Conservation (phyloP, 2,888 invertebrate species). For the Drosophila barbarae region DNA sequence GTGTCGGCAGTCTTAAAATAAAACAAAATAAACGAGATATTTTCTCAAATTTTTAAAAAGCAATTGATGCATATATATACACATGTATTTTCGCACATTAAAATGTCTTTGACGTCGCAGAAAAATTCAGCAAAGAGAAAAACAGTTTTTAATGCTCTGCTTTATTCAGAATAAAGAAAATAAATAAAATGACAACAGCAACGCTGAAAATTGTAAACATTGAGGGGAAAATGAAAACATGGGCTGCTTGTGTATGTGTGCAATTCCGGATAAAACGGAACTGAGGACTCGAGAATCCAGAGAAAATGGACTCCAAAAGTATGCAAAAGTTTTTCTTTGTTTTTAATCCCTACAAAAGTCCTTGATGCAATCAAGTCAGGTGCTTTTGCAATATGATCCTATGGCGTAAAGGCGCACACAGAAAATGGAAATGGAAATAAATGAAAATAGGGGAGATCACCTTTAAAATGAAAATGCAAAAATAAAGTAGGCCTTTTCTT, state of each 20-base stretch:
- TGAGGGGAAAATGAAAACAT: slow-evolving; percentile 37
- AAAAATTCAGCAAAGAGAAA: slow-evolving; percentile 36
- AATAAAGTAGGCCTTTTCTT: not conserved
- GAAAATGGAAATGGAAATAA: not conserved
- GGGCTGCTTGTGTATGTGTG: slow-evolving; percentile 2
- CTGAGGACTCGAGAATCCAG: slow-evolving; percentile 16
- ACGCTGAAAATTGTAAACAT: slow-evolving; percentile 30
- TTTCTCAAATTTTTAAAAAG: slow-evolving; percentile 15
- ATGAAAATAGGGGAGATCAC: not conserved
- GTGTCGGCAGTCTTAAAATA: slow-evolving; percentile 54
- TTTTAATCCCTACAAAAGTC: not conserved
- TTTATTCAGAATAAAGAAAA: slow-evolving; percentile 29
- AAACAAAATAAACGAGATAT: slow-evolving; percentile 30
- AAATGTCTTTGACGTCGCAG: slow-evolving; percentile 61
- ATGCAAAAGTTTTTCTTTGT: not conserved
- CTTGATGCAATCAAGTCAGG: slow-evolving; percentile 20
- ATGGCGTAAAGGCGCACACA: not conserved
- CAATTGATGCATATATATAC: slow-evolving; percentile 6
- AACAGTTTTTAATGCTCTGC: slow-evolving; percentile 38
- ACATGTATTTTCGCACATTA: slow-evolving; percentile 16
- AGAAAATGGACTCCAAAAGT: not conserved
- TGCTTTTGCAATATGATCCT: not conserved
- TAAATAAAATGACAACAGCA: slow-evolving; percentile 21
- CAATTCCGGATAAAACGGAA: slow-evolving; percentile 26
- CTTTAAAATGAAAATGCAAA: not conserved